Conservation (phyloP, 2,797 vertebrate species). For the Centroberyx gerrardi region DNA sequence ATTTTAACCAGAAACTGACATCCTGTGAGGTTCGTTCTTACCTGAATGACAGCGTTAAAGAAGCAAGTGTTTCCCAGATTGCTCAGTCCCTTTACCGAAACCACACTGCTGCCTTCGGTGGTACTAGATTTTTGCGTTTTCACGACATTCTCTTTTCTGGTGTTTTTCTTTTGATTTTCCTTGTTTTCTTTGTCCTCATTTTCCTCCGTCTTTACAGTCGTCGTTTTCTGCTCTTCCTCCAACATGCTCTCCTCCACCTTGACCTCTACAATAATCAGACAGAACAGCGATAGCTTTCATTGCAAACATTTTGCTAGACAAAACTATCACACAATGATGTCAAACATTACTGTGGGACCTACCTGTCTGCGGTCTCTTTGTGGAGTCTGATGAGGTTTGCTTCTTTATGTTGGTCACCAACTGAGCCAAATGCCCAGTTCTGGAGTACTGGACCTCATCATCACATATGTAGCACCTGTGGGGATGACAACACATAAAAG, state of each 20-base stretch:
- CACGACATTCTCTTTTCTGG: constrained; percentile 78
- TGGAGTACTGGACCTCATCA: constrained; percentile 89
- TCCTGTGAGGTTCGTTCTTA: constrained; percentile 58
- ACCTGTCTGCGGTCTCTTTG: constrained; percentile 82
- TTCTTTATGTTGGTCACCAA: constrained; percentile 90
- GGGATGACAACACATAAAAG: constrained; percentile 9
- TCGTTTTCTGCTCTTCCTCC: constrained; percentile 49
- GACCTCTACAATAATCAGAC: constrained; percentile 51
- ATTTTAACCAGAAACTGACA: neutral
- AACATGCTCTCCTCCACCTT: constrained; percentile 58
- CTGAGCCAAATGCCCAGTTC: constrained; percentile 89
- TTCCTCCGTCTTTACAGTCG: constrained; percentile 44
- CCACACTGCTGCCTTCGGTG: constrained; percentile 18
- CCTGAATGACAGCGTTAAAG: constrained; percentile 98
- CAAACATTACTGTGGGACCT: constrained; percentile 50
- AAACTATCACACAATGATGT: neutral
- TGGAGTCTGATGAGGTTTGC: constrained; percentile 73
- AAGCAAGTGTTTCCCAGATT: constrained; percentile 99
- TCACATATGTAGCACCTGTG: constrained; percentile 94
- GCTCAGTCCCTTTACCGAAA: constrained; percentile 93
- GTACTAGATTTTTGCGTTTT: constrained; percentile 64
- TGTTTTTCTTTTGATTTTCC: constrained; percentile 82
- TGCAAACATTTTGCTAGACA: neutral
- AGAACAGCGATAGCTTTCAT: neutral
- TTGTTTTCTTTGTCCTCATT: constrained; percentile 83